A percentile compares a stretch with the other conserved stretches of the same genome.
Evolutionary conservation across 92 coral and sea anemone genomes (phyloP).

Genomic region (Parazoanthus darwini): DNA sequence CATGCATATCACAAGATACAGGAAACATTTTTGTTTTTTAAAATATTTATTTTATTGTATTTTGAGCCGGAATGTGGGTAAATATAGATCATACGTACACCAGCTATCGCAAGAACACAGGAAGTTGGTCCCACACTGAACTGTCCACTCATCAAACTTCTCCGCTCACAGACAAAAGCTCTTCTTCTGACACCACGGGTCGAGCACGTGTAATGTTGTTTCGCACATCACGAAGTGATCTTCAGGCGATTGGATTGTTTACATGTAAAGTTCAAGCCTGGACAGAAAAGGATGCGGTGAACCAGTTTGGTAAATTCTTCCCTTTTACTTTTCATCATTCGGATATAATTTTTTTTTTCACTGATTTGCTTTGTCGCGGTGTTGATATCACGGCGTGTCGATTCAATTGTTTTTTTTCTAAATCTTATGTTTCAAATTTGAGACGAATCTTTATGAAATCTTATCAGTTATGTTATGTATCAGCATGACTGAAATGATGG

Average conservation of each 20-base stretch:
- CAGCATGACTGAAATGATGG: neutral
- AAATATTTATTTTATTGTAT: conserved; percentile 4
- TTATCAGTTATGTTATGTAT: no score
- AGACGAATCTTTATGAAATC: neutral
- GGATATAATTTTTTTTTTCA: neutral
- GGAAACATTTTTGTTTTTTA: conserved; percentile 19
- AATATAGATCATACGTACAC: neutral
- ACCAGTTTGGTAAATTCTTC: neutral
- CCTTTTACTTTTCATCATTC: neutral
- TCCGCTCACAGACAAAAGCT: neutral
- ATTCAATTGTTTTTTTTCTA: neutral
- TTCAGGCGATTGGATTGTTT: neutral
- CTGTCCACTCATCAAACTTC: neutral
- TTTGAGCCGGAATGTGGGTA: conserved; percentile 23
- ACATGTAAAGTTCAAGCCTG: neutral
- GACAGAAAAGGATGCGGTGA: neutral
- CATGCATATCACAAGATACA: conserved; percentile 2
- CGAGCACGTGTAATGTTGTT: conserved; percentile 15
- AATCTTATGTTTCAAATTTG: neutral
- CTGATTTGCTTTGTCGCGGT: neutral
- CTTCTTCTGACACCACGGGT: neutral
- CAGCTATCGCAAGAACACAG: neutral
- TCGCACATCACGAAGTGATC: neutral
- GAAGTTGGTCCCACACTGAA: neutral
- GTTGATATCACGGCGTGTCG: neutral